Conservation (phyloP, 2,888 invertebrate genomes). For the Sicus ferrugineus region DNA sequence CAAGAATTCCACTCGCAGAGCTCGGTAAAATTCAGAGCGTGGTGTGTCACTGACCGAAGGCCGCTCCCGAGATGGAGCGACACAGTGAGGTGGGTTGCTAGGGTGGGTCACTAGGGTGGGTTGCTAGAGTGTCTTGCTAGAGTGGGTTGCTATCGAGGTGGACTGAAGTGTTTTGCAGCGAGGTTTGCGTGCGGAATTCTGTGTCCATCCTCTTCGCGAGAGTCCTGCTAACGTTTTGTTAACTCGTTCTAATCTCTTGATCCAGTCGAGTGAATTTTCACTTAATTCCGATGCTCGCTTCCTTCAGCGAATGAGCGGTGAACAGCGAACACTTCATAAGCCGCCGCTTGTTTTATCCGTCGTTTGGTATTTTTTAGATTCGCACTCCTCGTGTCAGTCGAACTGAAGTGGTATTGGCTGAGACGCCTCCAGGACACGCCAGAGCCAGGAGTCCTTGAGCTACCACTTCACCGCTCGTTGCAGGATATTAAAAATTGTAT, state of each 20-base stretch:
- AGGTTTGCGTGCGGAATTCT: no score
- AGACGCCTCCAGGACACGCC: neutral
- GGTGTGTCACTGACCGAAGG: no score
- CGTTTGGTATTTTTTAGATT: neutral
- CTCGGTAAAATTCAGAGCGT: no score
- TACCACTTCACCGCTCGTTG: neutral
- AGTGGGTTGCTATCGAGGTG: no score
- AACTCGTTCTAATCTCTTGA: slow-evolving; percentile 52
- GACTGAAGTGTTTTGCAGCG: no score
- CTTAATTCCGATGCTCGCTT: slow-evolving; percentile 45
- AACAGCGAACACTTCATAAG: slow-evolving; percentile 14
- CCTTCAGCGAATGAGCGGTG: no score
- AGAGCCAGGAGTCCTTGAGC: neutral
- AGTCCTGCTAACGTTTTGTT: slow-evolving; percentile 39
- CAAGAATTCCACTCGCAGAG: no score
- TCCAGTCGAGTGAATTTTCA: slow-evolving; percentile 53
- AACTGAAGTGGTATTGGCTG: slow-evolving; percentile 10
- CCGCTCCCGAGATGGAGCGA: no score
- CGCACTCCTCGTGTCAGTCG: neutral
- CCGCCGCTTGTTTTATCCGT: neutral
- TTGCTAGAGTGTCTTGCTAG: no score
- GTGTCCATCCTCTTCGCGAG: no score
- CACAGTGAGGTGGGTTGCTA: no score
- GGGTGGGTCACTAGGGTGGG: no score
- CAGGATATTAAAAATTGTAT: slow-evolving; percentile 16